phyloP scores from a whole-genome alignment of 2,113 vertebrate species.

The Hiodon alosoides region DNA sequence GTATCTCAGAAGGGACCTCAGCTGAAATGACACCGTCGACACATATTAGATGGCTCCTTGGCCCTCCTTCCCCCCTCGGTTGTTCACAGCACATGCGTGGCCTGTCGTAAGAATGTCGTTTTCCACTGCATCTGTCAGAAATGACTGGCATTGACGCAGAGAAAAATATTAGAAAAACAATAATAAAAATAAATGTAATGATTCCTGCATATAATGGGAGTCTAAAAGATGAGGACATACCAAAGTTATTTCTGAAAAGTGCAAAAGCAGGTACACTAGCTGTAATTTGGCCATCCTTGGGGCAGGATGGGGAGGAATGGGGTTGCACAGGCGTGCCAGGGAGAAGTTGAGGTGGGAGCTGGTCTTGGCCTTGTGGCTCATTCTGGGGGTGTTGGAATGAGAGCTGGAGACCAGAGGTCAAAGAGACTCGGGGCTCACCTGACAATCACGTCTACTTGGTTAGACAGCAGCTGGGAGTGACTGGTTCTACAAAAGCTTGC shows the following conservation, averaged over 20 bases:
- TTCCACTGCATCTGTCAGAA: too few species aligned
- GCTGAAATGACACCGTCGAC: neutral
- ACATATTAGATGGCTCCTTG: neutral
- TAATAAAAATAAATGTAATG: too few species aligned
- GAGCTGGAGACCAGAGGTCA: neutral
- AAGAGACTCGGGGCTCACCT: neutral
- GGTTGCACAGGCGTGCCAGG: too few species aligned
- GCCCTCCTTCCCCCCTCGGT: neutral
- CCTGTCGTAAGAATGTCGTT: neutral
- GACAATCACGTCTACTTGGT: neutral
- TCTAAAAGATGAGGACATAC: too few species aligned
- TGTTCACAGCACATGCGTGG: neutral
- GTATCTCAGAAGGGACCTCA: neutral
- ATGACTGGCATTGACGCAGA: too few species aligned
- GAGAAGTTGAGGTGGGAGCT: neutral
- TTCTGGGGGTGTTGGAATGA: neutral
- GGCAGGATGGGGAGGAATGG: too few species aligned
- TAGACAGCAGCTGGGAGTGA: neutral
- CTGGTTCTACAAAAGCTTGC: neutral
- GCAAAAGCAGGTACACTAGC: too few species aligned
- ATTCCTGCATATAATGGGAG: too few species aligned
- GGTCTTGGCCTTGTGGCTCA: neutral
- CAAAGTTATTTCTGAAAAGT: too few species aligned
- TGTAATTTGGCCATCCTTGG: too few species aligned
- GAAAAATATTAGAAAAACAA: too few species aligned